These are phyloP conservation scores for Anneissia japonica DNA, from an alignment of 35 echinoderm and acorn worm species.

Conservation along the genomic window DNA sequence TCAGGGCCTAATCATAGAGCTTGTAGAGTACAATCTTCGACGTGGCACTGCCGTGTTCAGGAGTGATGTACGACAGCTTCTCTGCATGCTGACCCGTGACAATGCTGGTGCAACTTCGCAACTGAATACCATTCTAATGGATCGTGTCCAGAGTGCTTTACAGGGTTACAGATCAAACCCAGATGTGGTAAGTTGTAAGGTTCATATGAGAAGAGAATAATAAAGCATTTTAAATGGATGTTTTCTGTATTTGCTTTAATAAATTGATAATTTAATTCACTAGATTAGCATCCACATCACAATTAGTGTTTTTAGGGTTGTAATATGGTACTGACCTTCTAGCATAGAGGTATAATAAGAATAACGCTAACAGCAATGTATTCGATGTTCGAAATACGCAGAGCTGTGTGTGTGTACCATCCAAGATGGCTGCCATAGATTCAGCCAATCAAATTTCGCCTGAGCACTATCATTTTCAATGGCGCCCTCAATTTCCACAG, in stretches of 20 bases:
- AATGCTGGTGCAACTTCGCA: slow-evolving; percentile 67
- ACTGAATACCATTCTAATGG: slow-evolving; percentile 82
- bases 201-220: not conserved
- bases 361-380: too few relatives aligned
- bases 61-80: slow-evolving; percentile 72
- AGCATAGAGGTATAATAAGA: too few relatives aligned
- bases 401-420: too few relatives aligned
- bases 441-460: too few relatives aligned
- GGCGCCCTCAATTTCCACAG: too few relatives aligned
- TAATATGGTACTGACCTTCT: too few relatives aligned
- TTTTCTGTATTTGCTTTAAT: not conserved
- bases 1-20: slow-evolving; percentile 80
- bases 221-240: not conserved
- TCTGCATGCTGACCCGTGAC: slow-evolving; percentile 82
- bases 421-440: too few relatives aligned
- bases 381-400: too few relatives aligned
- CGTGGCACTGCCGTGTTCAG: slow-evolving; percentile 62
- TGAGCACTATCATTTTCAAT: too few relatives aligned
- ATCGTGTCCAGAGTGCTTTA: slow-evolving; percentile 54
- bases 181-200: slow-evolving; percentile 59
- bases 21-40: slow-evolving; percentile 89
- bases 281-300: too few relatives aligned
- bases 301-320: too few relatives aligned
- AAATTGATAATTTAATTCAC: too few relatives aligned
- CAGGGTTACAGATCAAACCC: slow-evolving; percentile 65